phyloP scores from a whole-genome alignment of 2,888 invertebrate species.

The Molanna angustata region DNA sequence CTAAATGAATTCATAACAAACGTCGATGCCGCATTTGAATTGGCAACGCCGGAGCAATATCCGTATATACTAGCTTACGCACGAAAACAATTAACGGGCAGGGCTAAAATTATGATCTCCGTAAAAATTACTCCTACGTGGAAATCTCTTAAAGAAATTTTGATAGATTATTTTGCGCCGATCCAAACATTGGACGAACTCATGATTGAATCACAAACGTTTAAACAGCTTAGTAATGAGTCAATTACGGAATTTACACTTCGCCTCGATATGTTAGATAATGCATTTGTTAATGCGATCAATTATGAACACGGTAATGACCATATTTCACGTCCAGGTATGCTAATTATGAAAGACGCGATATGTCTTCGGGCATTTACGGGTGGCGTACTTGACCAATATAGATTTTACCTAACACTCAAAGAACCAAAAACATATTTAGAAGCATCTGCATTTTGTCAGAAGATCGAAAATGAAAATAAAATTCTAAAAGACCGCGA shows the following conservation, averaged over 20 bases:
- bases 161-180: background rate
- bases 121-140: background rate
- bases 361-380: background rate
- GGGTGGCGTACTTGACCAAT: background rate
- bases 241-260: conserved; percentile 7
- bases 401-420: background rate
- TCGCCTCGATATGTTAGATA: conserved; percentile 2
- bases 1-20: conserved; percentile 8
- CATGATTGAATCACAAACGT: background rate
- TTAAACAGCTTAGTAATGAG: conserved; percentile 4
- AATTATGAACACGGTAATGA: conserved; percentile 3
- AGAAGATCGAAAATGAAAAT: conserved; percentile 1
- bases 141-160: background rate
- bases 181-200: conserved; percentile 1
- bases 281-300: background rate
- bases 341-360: background rate
- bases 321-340: background rate
- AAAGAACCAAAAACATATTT: conserved; percentile 1
- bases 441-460: conserved; percentile 6
- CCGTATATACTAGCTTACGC: conserved; percentile 1
- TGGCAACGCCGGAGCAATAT: background rate
- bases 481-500: background rate
- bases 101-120: conserved; percentile 1
- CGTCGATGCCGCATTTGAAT: conserved; percentile 4
- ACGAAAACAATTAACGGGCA: conserved; percentile 7